Evolutionary conservation across 2,113 vertebrate species (phyloP).

Genomic region (Emydocephalus ijimae): DNA sequence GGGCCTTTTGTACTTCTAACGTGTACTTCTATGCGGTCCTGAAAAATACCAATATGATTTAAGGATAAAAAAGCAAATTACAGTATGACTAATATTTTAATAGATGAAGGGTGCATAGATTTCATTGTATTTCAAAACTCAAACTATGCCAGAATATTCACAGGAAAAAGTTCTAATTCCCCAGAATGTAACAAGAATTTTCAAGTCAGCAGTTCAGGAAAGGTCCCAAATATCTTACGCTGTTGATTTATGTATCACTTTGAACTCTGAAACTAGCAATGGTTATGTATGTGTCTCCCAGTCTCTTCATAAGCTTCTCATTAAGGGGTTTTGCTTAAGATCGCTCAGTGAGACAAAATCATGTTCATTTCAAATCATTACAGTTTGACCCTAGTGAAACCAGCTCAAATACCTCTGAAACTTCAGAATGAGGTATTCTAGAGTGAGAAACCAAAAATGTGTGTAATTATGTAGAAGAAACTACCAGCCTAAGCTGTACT

Average conservation of each 20-base stretch:
- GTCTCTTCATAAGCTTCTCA: not conserved
- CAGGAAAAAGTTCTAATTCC: not conserved
- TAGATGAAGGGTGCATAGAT: not conserved
- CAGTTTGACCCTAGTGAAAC: not conserved
- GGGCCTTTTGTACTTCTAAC: conserved; percentile 84
- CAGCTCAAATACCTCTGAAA: not conserved
- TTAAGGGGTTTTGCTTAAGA: not conserved
- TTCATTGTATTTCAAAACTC: not conserved
- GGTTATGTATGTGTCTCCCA: not conserved
- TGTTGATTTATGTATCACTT: not conserved
- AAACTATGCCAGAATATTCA: not conserved
- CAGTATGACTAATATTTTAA: not conserved
- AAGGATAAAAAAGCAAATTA: not conserved
- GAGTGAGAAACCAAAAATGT: not conserved
- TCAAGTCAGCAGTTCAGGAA: not conserved
- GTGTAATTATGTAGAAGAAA: not conserved
- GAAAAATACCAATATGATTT: conserved; percentile 14
- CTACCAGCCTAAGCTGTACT: not conserved
- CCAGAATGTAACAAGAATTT: not conserved
- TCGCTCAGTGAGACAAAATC: not conserved
- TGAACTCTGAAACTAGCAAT: not conserved
- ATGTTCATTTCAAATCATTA: not conserved
- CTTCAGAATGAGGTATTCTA: too few species aligned
- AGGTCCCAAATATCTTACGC: not conserved
- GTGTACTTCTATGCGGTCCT: conserved; percentile 85